These are phyloP conservation scores for Centruroides sculpturatus DNA, from an alignment of 1,140 invertebrate genomes.

Conservation along the genomic window DNA sequence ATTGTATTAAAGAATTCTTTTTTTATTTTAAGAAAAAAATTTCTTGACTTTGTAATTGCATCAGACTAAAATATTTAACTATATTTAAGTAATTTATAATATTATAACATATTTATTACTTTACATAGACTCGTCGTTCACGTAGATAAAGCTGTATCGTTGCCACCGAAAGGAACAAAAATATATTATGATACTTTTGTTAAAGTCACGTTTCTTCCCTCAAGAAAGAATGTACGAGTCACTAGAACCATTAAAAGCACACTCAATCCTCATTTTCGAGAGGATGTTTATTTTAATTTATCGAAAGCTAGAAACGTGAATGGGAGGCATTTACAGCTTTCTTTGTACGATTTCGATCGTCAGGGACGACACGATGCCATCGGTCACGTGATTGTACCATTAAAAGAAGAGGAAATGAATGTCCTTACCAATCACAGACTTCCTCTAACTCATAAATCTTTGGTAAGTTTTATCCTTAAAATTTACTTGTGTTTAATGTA, in stretches of 20 bases:
- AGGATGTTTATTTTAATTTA: slow-evolving; percentile 1
- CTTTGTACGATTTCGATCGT: slow-evolving; percentile 7
- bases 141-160: slow-evolving; percentile 1
- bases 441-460: slow-evolving; percentile 5
- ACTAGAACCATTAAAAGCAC: slow-evolving; percentile 8
- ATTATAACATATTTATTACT: too few relatives aligned
- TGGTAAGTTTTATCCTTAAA: slow-evolving; percentile 4
- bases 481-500: background rate
- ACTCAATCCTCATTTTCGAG: slow-evolving; percentile 7
- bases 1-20: too few relatives aligned
- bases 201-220: background rate
- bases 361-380: slow-evolving; percentile 13
- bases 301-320: background rate
- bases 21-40: too few relatives aligned
- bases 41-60: too few relatives aligned
- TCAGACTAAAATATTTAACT: too few relatives aligned
- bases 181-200: slow-evolving; percentile 11
- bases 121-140: slow-evolving; percentile 2
- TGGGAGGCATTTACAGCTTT: background rate
- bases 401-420: background rate
- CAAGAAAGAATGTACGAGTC: background rate
- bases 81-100: too few relatives aligned
- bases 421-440: background rate
- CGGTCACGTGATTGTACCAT: slow-evolving; percentile 8
- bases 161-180: slow-evolving; percentile 5